Evolutionary conservation across 2,113 vertebrate genomes (phyloP).

Genomic region (Crotalus horridus): DNA sequence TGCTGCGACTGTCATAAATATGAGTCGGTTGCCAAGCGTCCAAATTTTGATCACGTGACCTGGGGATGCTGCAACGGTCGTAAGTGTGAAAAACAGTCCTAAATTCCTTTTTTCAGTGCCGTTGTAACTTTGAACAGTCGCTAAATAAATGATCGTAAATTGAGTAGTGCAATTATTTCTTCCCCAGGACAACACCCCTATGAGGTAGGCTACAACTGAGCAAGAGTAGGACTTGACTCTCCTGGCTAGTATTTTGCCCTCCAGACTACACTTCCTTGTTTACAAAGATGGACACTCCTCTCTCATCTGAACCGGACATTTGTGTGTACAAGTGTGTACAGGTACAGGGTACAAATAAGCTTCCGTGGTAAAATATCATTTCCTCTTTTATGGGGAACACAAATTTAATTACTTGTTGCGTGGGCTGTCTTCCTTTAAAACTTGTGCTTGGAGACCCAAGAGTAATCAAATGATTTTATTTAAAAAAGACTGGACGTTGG

Average conservation of each 20-base stretch:
- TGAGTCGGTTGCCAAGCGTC: too few species aligned
- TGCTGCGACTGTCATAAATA: too few species aligned
- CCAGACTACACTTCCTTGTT: neutral
- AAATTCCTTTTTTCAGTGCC: too few species aligned
- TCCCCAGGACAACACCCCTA: neutral
- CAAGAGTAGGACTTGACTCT: fast-evolving
- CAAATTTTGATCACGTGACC: too few species aligned
- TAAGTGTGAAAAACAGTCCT: too few species aligned
- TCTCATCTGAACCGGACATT: neutral
- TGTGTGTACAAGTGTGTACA: neutral
- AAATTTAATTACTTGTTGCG: neutral
- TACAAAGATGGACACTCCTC: neutral
- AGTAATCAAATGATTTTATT: neutral
- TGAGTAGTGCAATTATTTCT: neutral
- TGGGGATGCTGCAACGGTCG: too few species aligned
- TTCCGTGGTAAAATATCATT: neutral
- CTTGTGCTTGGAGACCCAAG: neutral
- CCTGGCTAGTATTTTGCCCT: neutral
- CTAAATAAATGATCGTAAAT: neutral
- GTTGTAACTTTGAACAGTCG: too few species aligned
- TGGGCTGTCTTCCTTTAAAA: neutral
- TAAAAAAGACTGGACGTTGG: neutral
- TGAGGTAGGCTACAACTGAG: neutral
- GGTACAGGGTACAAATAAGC: neutral
- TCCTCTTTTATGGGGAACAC: neutral